A percentile compares a stretch with the other conserved stretches of the same genome.
Evolutionary conservation across 1,140 invertebrate genomes (phyloP).

Genomic region (Drosophila oshimai): DNA sequence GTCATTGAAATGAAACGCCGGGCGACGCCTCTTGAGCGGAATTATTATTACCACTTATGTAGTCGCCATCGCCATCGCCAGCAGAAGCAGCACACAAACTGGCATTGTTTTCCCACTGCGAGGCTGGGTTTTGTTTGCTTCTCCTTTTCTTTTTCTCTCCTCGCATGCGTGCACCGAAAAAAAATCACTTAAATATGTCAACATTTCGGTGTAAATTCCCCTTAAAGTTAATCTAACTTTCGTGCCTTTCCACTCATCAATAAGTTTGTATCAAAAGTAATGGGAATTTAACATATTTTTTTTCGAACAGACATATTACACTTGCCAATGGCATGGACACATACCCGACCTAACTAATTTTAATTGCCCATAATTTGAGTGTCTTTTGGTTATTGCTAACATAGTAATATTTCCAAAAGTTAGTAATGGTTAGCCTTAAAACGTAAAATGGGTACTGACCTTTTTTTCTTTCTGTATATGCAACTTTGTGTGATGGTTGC

Average conservation of each 20-base stretch:
- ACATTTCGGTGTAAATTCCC: too few species aligned
- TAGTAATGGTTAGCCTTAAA: too few species aligned
- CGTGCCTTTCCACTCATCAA: too few species aligned
- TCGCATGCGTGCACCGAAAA: slow-evolving; percentile 6
- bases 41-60: slow-evolving; percentile 81
- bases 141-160: slow-evolving; percentile 23
- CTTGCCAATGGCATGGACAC: too few species aligned
- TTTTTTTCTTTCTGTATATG: slow-evolving; percentile 31
- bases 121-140: slow-evolving; percentile 58
- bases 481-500: slow-evolving; percentile 61
- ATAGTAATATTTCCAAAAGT: background rate
- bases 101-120: slow-evolving; percentile 72
- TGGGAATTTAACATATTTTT: too few species aligned
- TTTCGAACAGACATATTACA: too few species aligned
- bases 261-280: too few species aligned
- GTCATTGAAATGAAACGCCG: slow-evolving; percentile 80
- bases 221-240: too few species aligned
- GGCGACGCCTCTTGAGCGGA: slow-evolving; percentile 79
- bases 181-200: background rate
- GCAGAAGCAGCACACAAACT: slow-evolving; percentile 40
- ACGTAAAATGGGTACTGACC: too few species aligned
- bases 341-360: too few species aligned
- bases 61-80: slow-evolving; percentile 50
- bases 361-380: too few species aligned
- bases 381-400: too few species aligned